Base-by-base conservation (phyloP, 2,113 vertebrate genomes). In the Ammodytes marinus region DNA sequence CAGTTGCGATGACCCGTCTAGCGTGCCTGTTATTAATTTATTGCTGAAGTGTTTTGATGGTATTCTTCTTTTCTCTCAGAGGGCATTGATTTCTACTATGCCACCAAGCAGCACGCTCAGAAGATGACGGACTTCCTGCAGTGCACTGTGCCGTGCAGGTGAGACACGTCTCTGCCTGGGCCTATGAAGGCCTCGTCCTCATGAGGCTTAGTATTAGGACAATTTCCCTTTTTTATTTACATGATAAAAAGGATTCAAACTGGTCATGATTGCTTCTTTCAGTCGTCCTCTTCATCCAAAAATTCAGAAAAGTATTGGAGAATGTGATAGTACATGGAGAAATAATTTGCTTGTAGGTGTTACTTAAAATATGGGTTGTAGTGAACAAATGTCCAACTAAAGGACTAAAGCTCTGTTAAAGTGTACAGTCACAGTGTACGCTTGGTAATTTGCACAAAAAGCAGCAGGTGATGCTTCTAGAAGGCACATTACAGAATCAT, bases 91-190 rank as follows among this genome's bases (percentile, higher is more conserved):
- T 99, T 99, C 82, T 99, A 99, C 91, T 99, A 97, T 19, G 93
- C 95, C 79, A 94, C 97, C 74, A 99, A 99, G 92, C 98, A 99
- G 55, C 96, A 99, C 0, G 97, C 95, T 47, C 97, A 97, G 95
- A 99, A 99, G 94, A 99, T 99, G 97, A 95, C 97, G 5, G 99
- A 99, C 68, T 99, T 99, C 87, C 95, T 99, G 70, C 97, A 99
- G 91, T 97, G 96, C 77, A 98, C 96, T 0, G 97, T 99, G 69
- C 98, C 98, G 67, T 97, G 94, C 92, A 98, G 97, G 98, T 99
- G 94, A 87, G 84, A 67, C 5, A 19, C 10, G 12, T 53, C 12
- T 72, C 45, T 50, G 15, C 17, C 13, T 15, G 14, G 46, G 67
- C 2, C 8, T 40, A 0, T 47, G 42, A 54, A 73, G 69, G 4